A percentile compares a stretch with the other conserved stretches of the same genome.
Evolutionary conservation across 2,113 vertebrate genomes (phyloP).

Genomic region (Chaenocephalus aceratus): DNA sequence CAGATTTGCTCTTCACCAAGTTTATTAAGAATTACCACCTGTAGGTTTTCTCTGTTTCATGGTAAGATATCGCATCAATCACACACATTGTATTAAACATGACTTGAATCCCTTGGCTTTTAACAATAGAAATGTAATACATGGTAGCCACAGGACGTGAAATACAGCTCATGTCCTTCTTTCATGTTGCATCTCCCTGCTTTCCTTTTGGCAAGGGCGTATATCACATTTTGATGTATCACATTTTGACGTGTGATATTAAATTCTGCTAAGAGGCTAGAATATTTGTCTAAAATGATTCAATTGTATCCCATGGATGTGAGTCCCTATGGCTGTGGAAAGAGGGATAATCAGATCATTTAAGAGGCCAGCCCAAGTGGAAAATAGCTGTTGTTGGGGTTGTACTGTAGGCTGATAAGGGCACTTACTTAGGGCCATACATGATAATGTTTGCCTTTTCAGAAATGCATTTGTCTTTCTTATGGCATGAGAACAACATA

Average conservation of each 20-base stretch:
- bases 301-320: slow-evolving; percentile 56
- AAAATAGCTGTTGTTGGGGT: slow-evolving; percentile 32
- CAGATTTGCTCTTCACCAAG: not conserved
- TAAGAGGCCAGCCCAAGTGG: slow-evolving; percentile 18
- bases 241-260: slow-evolving; percentile 57
- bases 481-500: not conserved
- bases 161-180: slow-evolving; percentile 40
- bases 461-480: slow-evolving; percentile 5
- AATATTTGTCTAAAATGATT: slow-evolving; percentile 64
- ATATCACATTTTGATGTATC: slow-evolving; percentile 66
- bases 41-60: slow-evolving; percentile 13
- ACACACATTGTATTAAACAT: slow-evolving; percentile 44
- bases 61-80: slow-evolving; percentile 41
- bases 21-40: not conserved
- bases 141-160: slow-evolving; percentile 48
- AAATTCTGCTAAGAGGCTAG: slow-evolving; percentile 43
- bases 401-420: slow-evolving; percentile 1
- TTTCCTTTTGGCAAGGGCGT: slow-evolving; percentile 46
- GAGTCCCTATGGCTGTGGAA: slow-evolving; percentile 36
- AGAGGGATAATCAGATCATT: slow-evolving; percentile 30
- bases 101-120: slow-evolving; percentile 25
- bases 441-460: slow-evolving; percentile 12
- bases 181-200: slow-evolving; percentile 51
- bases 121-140: no score
- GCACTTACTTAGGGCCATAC: not conserved